Evolutionary conservation across 2,888 invertebrate genomes (phyloP).

Genomic region (Drosophila acutilabella): DNA sequence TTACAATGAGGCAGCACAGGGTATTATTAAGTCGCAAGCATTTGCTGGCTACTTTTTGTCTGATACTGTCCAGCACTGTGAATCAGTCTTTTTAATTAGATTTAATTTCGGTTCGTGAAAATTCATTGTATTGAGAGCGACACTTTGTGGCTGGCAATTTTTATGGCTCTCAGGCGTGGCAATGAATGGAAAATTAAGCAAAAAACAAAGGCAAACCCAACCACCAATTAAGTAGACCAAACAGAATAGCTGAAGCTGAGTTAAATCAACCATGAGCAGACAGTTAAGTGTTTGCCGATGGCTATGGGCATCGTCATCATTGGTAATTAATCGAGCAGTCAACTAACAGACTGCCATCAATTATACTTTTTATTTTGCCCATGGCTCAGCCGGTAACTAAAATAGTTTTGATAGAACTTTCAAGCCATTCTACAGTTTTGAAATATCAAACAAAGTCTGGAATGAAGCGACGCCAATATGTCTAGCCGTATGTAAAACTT

Average conservation of each 20-base stretch:
- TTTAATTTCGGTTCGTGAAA: slow-evolving; percentile 40
- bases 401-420: not conserved
- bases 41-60: slow-evolving; percentile 1
- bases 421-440: slow-evolving; percentile 10
- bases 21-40: not conserved
- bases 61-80: slow-evolving; percentile 33
- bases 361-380: slow-evolving; percentile 6
- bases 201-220: slow-evolving; percentile 28
- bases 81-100: slow-evolving; percentile 45
- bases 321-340: slow-evolving; percentile 38
- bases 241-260: slow-evolving; percentile 18
- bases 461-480: slow-evolving; percentile 52
- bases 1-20: not conserved
- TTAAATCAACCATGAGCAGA: slow-evolving; percentile 27
- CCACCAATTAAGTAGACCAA: slow-evolving; percentile 38
- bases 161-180: slow-evolving; percentile 48
- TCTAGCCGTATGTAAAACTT: slow-evolving; percentile 32
- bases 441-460: not conserved
- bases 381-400: slow-evolving; percentile 8
- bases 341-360: slow-evolving; percentile 10
- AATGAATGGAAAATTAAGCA: slow-evolving; percentile 41
- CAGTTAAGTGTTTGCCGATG: slow-evolving; percentile 18
- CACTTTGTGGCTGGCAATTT: slow-evolving; percentile 30
- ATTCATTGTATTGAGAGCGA: slow-evolving; percentile 27
- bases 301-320: slow-evolving; percentile 27